Base-by-base conservation (phyloP, 2,797 vertebrate genomes). In the Characodon lateralis region DNA sequence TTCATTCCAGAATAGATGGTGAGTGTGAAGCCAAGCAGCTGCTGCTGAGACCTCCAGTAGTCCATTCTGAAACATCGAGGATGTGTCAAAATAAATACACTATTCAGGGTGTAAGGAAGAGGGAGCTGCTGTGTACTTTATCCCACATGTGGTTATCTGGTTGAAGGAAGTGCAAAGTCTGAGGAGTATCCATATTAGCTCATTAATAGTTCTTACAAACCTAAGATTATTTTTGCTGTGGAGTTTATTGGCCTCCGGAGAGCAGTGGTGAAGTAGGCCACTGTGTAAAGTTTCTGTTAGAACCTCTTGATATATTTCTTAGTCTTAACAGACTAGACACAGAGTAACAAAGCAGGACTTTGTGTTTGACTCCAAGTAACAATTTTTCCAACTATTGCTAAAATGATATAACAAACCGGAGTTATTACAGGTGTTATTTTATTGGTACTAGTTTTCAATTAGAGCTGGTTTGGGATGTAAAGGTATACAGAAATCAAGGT, bases 31-130 rank as follows among this genome's bases (percentile, higher is more conserved):
- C 79, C 72, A 76, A 85, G 80, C 92, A 92, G 91, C 89, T 94
- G 90, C 87, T 88, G 78, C 79, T 0, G 76, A 87, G 81, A 78
- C 75, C 76, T 83, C 78, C 89, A 77, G 85, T 94, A 87, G 89
- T 94, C 87, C 91, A 71, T 92, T 90, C 92, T 88, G 83, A 90
- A 89, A 91, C 92, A 92, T 93, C 91, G 86, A 91, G 87, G 90
- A 94, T 93, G 90, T 94, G 92, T 94, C 92, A 92, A 89, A 92
- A 93, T 93, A 93, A 94, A 94, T 91, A 90, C 74, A 84, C 81
- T 73, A 63, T 77, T 72, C 71, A 26, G 24, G 72, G 79, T 89
- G 85, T 85, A 79, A 74, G 79, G 72, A 76, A 81, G 59, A 79
- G 74, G 55, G 85, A 79, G 80, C 83, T 85, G 87, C 87, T 91